Evolutionary conservation across 1,140 invertebrate genomes (phyloP).

Genomic region (Apis florea): DNA sequence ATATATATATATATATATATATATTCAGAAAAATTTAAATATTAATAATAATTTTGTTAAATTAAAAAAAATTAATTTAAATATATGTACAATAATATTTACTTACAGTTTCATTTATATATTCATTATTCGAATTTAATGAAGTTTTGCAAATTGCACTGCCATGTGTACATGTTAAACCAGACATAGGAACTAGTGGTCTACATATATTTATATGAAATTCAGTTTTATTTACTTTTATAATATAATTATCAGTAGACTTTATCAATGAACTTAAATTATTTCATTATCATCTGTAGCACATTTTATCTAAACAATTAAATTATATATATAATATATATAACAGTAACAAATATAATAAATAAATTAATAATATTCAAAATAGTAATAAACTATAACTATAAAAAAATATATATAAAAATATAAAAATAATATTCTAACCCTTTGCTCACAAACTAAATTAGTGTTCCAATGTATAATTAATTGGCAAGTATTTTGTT

Average conservation of each 20-base stretch:
- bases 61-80: not conserved
- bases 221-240: slow-evolving; percentile 71
- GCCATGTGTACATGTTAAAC: slow-evolving; percentile 78
- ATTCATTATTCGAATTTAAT: slow-evolving; percentile 61
- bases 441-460: slow-evolving; percentile 77
- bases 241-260: slow-evolving; percentile 77
- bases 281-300: slow-evolving; percentile 67
- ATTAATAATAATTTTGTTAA: too few species aligned
- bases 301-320: slow-evolving; percentile 66
- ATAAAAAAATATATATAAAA: not conserved
- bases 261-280: slow-evolving; percentile 77
- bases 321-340: not conserved
- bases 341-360: too few species aligned
- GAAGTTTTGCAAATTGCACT: slow-evolving; percentile 79
- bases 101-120: slow-evolving; percentile 79
- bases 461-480: slow-evolving; percentile 79
- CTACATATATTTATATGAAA: slow-evolving; percentile 80
- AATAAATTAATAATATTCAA: not conserved
- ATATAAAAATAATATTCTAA: slow-evolving; percentile 53
- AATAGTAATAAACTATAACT: slow-evolving; percentile 25
- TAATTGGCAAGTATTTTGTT: slow-evolving; percentile 77
- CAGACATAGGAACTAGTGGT: slow-evolving; percentile 77
- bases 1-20: not conserved
- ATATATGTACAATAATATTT: slow-evolving; percentile 22
- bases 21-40: too few species aligned